Evolutionary conservation across 2,797 vertebrate species (phyloP), one percentile per base, ranked within the genome.

Genomic region (Melanotaenia parkinsoni): DNA sequence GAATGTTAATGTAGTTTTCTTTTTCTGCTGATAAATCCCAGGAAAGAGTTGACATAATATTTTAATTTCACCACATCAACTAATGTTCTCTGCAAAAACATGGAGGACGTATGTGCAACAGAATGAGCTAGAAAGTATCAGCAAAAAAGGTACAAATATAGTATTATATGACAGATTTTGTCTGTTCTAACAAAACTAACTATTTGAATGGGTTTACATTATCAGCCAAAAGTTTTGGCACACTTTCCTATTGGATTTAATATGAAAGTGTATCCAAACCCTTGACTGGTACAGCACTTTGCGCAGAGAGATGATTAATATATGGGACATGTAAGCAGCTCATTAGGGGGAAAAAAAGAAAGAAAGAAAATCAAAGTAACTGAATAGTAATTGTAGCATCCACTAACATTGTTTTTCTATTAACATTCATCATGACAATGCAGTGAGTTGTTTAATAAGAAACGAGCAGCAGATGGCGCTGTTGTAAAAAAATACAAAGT

Each of bases 391-490:
- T 4, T n/a, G 20, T n/a, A 5, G 45, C 20, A 9, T 45, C 16
- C 2, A 18, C 6, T 45, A 5, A 20, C 43, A 45, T 20, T 7
- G 43, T 45, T 18, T 45, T 16, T 5, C 14, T 43, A 43, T 45
- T 7, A 45, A 45, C 5, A 4, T 18, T 20, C 43, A 45, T n/a
- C 6, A n/a, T 20, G 18, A 47, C 43, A 43, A 6, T 6, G 14
- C 43, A 47, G 6, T 45, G 14, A 45, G 18, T n/a, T 47, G 45
- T 47, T n/a, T 45, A 18, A 47, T 7, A 3, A n/a, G 20, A 47
- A n/a, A n/a, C 8, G 20, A 47, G 20, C 85, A 87, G 77, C 50
- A 33, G 87, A 58, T 58, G 82, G 84, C 2, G 85, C 81, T 89
- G 82, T 82, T 85, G 79, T 63, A 67, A 63, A 40, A 74, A 76